Conservation (phyloP, 2,888 invertebrate species). For the Megaustenia siamemsis region DNA sequence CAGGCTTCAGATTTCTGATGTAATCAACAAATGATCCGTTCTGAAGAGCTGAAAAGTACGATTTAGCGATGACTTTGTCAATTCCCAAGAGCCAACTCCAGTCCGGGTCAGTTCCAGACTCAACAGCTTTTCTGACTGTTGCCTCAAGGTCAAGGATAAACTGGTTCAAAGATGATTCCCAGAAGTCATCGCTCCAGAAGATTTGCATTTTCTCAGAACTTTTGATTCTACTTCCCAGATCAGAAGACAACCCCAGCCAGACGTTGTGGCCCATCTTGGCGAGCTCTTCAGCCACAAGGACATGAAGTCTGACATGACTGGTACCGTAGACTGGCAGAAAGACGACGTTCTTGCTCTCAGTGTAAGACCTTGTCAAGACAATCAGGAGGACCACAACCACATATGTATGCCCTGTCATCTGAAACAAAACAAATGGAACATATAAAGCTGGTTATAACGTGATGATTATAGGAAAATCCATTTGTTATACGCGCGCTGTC, state of each 20-base stretch:
- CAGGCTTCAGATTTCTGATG: constrained; percentile 6
- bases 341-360: constrained; percentile 18
- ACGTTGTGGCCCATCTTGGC: background rate
- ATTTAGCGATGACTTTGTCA: background rate
- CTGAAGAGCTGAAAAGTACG: background rate
- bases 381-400: background rate
- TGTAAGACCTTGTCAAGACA: background rate
- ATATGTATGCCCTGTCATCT: background rate
- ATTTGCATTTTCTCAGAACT: background rate
- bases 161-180: background rate
- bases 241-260: background rate
- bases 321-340: background rate
- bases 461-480: too few species aligned
- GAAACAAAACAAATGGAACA: background rate
- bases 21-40: background rate
- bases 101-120: background rate
- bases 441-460: too few species aligned
- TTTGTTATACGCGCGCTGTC: too few species aligned
- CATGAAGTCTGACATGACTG: constrained; percentile 2
- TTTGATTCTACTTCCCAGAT: background rate
- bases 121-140: background rate
- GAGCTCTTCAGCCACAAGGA: constrained; percentile 5
- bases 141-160: background rate
- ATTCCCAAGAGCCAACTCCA: background rate
- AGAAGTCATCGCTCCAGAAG: constrained; percentile 6